Conservation (phyloP, 1,140 invertebrate species). For the Metopolophium dirhodum region DNA sequence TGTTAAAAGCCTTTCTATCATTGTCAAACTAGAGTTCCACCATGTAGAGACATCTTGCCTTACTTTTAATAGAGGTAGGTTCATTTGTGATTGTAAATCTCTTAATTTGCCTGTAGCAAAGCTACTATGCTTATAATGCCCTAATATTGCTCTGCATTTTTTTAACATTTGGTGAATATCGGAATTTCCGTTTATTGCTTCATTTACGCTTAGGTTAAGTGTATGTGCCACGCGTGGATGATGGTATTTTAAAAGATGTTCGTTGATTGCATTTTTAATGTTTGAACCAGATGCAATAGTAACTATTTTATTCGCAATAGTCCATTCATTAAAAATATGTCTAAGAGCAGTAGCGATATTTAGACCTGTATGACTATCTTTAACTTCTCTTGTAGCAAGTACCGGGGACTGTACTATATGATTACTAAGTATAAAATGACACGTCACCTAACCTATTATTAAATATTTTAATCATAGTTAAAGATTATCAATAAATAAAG, state of each 20-base stretch:
- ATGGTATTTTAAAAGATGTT: too few relatives aligned
- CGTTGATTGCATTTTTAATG: too few relatives aligned
- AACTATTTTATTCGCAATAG: slow-evolving; percentile 25
- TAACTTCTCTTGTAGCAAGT: background rate
- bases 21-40: too few relatives aligned
- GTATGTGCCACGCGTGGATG: background rate
- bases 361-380: background rate
- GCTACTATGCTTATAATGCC: too few relatives aligned
- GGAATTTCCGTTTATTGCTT: background rate
- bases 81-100: background rate
- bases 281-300: too few relatives aligned
- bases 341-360: background rate
- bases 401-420: slow-evolving; percentile 4
- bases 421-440: slow-evolving; percentile 45
- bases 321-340: slow-evolving; percentile 33
- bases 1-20: too few relatives aligned
- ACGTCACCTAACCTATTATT: too few relatives aligned
- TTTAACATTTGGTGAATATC: background rate
- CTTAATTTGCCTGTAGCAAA: background rate
- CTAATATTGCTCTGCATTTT: slow-evolving; percentile 9
- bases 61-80: too few relatives aligned
- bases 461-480: too few relatives aligned
- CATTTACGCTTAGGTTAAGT: slow-evolving; percentile 21
- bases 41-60: too few relatives aligned
- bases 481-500: too few relatives aligned